A percentile compares a stretch with the other conserved stretches of the same genome.
Evolutionary conservation across 2,888 invertebrate genomes (phyloP).

Genomic region (Erebia aethiops): DNA sequence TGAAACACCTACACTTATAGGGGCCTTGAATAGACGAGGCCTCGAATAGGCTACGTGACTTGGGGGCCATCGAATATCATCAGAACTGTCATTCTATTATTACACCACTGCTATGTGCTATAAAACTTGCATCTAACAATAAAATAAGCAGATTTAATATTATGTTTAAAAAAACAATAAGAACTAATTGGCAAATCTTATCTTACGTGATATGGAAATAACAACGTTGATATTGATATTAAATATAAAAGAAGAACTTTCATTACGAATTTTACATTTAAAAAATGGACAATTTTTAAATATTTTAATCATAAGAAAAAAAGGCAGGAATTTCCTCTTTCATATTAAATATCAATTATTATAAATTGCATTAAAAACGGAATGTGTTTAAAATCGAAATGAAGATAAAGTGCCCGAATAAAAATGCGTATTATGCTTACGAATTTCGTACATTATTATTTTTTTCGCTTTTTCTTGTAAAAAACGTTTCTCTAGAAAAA

Average conservation of each 20-base stretch:
- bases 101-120: conserved; percentile 26
- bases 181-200: conserved; percentile 26
- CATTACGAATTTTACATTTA: background rate
- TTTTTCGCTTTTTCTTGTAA: conserved; percentile 14
- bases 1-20: background rate
- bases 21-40: background rate
- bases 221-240: conserved; percentile 3
- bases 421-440: conserved; percentile 33
- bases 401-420: conserved; percentile 14
- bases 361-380: conserved; percentile 20
- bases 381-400: conserved; percentile 27
- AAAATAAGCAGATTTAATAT: conserved; percentile 26
- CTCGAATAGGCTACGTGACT: background rate
- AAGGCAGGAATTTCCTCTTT: background rate
- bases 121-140: conserved; percentile 34
- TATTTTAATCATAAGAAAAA: background rate
- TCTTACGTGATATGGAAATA: conserved; percentile 2
- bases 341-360: conserved; percentile 6
- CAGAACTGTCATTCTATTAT: background rate
- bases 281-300: background rate
- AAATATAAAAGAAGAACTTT: conserved; percentile 8
- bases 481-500: conserved; percentile 32
- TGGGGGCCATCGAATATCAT: background rate
- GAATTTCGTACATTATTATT: background rate
- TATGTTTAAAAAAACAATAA: conserved; percentile 22